Evolutionary conservation across 2,113 vertebrate genomes (phyloP).

Genomic region (Lepus timidus): DNA sequence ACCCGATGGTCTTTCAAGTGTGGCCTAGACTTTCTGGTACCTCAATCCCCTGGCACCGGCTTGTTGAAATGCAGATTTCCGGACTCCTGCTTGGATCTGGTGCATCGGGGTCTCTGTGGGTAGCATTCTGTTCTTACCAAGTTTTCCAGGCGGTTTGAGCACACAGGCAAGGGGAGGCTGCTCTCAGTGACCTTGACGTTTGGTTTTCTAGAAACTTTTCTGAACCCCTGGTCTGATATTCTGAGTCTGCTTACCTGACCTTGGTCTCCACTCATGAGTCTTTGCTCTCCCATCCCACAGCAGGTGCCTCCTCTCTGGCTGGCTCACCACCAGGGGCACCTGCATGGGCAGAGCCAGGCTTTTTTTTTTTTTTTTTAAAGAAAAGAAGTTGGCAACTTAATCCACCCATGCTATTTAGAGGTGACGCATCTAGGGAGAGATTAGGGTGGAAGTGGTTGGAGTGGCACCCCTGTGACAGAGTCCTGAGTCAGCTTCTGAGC

Average conservation of each 20-base stretch:
- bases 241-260: not conserved
- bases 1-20: not conserved
- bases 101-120: not conserved
- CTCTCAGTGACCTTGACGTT: not conserved
- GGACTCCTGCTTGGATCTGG: not conserved
- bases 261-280: not conserved
- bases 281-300: not conserved
- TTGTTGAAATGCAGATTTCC: not conserved
- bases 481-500: no score
- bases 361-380: no score
- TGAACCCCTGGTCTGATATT: not conserved
- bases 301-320: not conserved
- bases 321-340: not conserved
- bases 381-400: no score
- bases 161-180: not conserved
- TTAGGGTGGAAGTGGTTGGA: no score
- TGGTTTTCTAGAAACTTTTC: constrained; percentile 2
- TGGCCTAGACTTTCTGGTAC: not conserved
- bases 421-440: no score
- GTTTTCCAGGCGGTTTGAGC: not conserved
- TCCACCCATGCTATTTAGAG: no score
- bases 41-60: not conserved
- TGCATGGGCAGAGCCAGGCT: not conserved
- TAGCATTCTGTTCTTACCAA: not conserved
- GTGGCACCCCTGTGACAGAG: no score